Conservation (phyloP, 2,888 invertebrate genomes). For the Beris chalybata region DNA sequence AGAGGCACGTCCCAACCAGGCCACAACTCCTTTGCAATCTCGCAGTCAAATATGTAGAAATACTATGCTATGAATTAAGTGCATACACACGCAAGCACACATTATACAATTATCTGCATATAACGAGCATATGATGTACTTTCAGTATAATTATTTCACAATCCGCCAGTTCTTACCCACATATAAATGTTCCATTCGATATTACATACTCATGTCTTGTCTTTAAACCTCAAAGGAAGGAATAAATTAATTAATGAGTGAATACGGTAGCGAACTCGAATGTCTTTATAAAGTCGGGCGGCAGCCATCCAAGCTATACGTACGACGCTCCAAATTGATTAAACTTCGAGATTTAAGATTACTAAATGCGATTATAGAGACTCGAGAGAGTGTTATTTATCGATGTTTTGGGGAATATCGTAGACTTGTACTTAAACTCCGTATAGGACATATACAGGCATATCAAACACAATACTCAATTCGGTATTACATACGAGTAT, state of each 20-base stretch:
- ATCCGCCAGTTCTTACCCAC: not conserved
- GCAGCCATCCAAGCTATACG: slow-evolving; percentile 6
- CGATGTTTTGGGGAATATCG: slow-evolving; percentile 38
- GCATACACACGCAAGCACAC: too few species aligned
- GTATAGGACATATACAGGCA: not conserved
- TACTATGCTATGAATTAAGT: too few species aligned
- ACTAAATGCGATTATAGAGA: slow-evolving; percentile 38
- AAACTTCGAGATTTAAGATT: slow-evolving; percentile 38
- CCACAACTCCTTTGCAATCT: too few species aligned
- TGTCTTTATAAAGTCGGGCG: slow-evolving; percentile 30
- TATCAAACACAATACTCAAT: too few species aligned
- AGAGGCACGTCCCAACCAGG: too few species aligned
- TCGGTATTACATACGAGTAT: too few species aligned
- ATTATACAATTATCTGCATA: not conserved
- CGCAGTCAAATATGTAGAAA: too few species aligned
- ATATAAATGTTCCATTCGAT: too few species aligned
- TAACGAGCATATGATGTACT: slow-evolving; percentile 6
- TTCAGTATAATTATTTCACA: slow-evolving; percentile 1
- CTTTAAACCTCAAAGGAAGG: slow-evolving; percentile 35
- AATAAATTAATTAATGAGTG: slow-evolving; percentile 40
- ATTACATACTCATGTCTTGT: not conserved
- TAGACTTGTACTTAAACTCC: slow-evolving; percentile 31
- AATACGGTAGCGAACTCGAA: slow-evolving; percentile 33
- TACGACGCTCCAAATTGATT: slow-evolving; percentile 39
- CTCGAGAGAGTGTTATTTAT: slow-evolving; percentile 37